Evolutionary conservation across 2,113 vertebrate species (phyloP).

Genomic region (Epinephelus lanceolatus): DNA sequence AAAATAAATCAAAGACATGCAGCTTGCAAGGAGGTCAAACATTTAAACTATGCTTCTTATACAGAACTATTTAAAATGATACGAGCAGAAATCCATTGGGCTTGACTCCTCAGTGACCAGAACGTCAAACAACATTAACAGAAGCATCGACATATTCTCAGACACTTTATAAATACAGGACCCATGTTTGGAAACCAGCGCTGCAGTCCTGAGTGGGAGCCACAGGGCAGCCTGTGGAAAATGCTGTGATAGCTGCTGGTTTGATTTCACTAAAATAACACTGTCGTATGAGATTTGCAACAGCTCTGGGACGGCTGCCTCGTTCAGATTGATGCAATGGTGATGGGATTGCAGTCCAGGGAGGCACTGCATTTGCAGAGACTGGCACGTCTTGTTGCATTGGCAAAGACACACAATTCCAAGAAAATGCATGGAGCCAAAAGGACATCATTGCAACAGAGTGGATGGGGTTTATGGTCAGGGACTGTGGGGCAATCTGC

Average conservation of each 20-base stretch:
- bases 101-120: not conserved
- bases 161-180: slow-evolving; percentile 42
- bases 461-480: not conserved
- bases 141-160: slow-evolving; percentile 1
- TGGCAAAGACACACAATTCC: slow-evolving; percentile 27
- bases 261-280: slow-evolving; percentile 39
- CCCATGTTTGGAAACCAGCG: slow-evolving; percentile 49
- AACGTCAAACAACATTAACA: not conserved
- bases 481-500: not conserved
- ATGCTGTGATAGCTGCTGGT: slow-evolving; percentile 15
- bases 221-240: slow-evolving; percentile 8
- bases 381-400: not conserved
- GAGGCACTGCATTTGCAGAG: slow-evolving; percentile 28
- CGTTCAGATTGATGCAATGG: slow-evolving; percentile 31
- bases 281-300: slow-evolving; percentile 31
- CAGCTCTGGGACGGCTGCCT: slow-evolving; percentile 38
- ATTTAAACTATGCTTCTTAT: not conserved
- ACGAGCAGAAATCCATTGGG: not conserved
- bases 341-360: slow-evolving; percentile 9
- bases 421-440: slow-evolving; percentile 23
- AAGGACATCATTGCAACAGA: slow-evolving; percentile 31
- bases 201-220: slow-evolving; percentile 1
- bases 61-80: not conserved
- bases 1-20: too few species aligned
- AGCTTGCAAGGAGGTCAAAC: not conserved